Conservation (phyloP, 2,888 invertebrate genomes). For the Meiosimyza platycephala region DNA sequence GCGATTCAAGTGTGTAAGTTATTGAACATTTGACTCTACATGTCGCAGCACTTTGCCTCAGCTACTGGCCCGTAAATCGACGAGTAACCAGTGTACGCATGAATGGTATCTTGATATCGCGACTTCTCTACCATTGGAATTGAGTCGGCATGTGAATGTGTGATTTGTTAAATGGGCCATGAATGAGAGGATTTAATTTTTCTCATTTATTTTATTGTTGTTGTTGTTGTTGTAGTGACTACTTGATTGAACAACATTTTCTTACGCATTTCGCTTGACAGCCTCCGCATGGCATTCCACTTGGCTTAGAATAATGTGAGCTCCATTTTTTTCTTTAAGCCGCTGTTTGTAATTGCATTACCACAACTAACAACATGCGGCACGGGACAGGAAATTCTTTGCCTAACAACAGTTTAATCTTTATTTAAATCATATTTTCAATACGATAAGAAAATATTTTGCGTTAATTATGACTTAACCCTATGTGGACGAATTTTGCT, state of each 20-base stretch:
- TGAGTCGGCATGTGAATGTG: constrained; percentile 46
- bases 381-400: too few species aligned
- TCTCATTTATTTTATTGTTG: neutral
- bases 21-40: neutral
- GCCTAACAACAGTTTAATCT: too few species aligned
- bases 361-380: too few species aligned
- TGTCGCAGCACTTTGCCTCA: constrained; percentile 4
- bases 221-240: constrained; percentile 11
- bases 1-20: neutral
- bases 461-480: too few species aligned
- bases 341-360: too few species aligned
- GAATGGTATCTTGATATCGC: neutral
- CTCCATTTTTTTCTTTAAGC: too few species aligned
- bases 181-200: constrained; percentile 45
- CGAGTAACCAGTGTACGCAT: neutral
- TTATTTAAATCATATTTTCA: too few species aligned
- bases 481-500: too few species aligned
- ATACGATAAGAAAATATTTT: too few species aligned
- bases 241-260: constrained; percentile 23
- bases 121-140: constrained; percentile 24
- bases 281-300: constrained; percentile 13
- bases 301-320: neutral
- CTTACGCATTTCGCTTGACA: neutral
- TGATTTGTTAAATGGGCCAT: constrained; percentile 49
- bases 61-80: neutral